phyloP scores from a whole-genome alignment of 2,797 vertebrate genomes.

The Aulostomus chinensis region DNA sequence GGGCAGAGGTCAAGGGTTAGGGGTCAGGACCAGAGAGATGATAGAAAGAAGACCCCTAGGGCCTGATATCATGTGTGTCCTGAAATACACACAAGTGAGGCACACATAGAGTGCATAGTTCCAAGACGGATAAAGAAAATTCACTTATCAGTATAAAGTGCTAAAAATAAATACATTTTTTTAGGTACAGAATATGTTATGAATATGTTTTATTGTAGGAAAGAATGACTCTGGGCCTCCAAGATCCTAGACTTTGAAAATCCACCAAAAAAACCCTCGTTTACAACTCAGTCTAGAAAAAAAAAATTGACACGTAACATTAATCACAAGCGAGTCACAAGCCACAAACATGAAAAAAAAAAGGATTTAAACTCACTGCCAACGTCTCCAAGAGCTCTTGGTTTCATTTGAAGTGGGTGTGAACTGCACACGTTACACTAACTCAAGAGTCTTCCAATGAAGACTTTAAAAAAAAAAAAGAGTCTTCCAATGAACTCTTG shows the following conservation, averaged over 20 bases:
- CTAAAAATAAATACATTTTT: too few relatives aligned
- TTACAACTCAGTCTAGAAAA: background rate
- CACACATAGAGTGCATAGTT: background rate
- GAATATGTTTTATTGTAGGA: too few relatives aligned
- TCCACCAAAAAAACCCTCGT: background rate
- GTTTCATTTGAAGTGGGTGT: conserved; percentile 8
- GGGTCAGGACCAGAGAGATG: conserved; percentile 37
- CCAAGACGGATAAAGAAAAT: background rate
- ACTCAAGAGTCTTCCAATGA: too few relatives aligned
- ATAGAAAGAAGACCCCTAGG: conserved; percentile 38
- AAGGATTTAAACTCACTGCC: conserved; percentile 1
- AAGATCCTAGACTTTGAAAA: too few relatives aligned
- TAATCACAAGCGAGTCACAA: conserved; percentile 8
- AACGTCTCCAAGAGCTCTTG: background rate
- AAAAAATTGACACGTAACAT: conserved; percentile 14
- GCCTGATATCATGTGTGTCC: conserved; percentile 30
- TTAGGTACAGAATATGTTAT: too few relatives aligned
- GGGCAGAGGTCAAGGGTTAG: conserved; percentile 48
- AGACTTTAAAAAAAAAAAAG: too few relatives aligned
- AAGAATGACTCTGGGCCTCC: too few relatives aligned
- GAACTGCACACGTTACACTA: background rate
- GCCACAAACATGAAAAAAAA: conserved; percentile 7
- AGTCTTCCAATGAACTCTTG: background rate
- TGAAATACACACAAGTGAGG: conserved; percentile 20
- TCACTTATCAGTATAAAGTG: too few relatives aligned